Base-by-base conservation (phyloP, 2,113 vertebrate genomes). In the Solea solea region DNA sequence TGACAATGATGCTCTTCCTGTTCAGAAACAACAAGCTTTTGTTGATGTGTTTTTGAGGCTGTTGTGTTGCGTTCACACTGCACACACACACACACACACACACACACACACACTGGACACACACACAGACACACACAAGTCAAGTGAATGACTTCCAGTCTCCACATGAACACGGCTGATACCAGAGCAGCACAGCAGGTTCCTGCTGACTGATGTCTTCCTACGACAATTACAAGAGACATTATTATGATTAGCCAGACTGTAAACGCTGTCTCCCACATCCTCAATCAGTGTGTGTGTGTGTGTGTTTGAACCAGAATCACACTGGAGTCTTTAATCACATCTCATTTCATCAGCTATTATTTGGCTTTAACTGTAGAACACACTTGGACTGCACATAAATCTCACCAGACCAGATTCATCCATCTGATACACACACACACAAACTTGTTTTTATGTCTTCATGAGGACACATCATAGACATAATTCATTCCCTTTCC, bases 191-290 rank as follows among this genome's bases (percentile, higher is more conserved):
- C 4, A 14, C 82, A 55, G 80, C 55, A 63, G 69, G 72, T 71
- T 46, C 71, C 71, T 66, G 81, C 82, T 93, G 89, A 93, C 78
- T 83, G 86, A 93, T 92, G 80, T 77, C 90, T 93, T 94, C 91
- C 91, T 88, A 83, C 87, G 90, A 87, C 88, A 86, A 90, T 90
- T 91, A 90, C 92, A 90, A 83, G 67, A 62, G 88, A 73, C 90
- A 88, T 90, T 91, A 89, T 88, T 89, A 83, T 93, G 88, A 92
- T 93, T 91, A 92, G 84, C 81, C 73, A 67, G 73, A 75, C 69
- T 85, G 89, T 90, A 89, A 89, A 89, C 64, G 62, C 83, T 71
- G 70, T 80, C 74, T 86, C 72, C 85, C 78, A 90, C 83, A 86
- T 92, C 82, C 82, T 88, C 74, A 85, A 84, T 83, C 75, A 81